Evolutionary conservation across 2,797 vertebrate species (phyloP).

Genomic region (Halcyon smyrnensis): DNA sequence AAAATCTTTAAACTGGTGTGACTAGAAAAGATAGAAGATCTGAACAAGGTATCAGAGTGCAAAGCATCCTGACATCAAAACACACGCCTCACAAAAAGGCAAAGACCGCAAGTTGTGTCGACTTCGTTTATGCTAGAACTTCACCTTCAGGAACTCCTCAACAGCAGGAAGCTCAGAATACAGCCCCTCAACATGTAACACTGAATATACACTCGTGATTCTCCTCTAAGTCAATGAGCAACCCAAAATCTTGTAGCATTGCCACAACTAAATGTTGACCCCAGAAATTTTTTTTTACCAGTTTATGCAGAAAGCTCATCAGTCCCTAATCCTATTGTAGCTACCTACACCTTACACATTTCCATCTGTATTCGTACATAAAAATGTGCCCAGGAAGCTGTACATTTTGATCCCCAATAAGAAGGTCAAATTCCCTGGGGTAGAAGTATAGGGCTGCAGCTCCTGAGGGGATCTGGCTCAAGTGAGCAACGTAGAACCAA

Average conservation of each 20-base stretch:
- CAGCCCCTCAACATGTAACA: fast-evolving
- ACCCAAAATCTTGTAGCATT: background rate
- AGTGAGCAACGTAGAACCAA: background rate
- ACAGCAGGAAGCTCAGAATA: background rate
- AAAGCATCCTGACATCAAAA: background rate
- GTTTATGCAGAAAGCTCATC: background rate
- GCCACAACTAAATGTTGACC: background rate
- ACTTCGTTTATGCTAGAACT: background rate
- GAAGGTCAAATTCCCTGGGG: background rate
- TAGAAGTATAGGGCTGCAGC: background rate
- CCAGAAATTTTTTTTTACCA: background rate
- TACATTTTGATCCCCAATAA: background rate
- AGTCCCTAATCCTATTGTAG: background rate
- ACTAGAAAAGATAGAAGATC: background rate
- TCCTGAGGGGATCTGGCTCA: background rate
- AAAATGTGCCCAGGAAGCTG: background rate
- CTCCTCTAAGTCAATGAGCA: background rate
- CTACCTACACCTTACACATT: background rate
- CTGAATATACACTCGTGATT: background rate
- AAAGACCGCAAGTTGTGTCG: background rate
- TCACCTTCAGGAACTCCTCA: background rate
- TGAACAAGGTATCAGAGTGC: fast-evolving
- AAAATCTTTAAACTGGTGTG: background rate
- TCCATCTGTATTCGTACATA: background rate
- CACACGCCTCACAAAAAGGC: background rate